phyloP scores from a whole-genome alignment of 2,797 vertebrate genomes.

The Myotis pilosus region DNA sequence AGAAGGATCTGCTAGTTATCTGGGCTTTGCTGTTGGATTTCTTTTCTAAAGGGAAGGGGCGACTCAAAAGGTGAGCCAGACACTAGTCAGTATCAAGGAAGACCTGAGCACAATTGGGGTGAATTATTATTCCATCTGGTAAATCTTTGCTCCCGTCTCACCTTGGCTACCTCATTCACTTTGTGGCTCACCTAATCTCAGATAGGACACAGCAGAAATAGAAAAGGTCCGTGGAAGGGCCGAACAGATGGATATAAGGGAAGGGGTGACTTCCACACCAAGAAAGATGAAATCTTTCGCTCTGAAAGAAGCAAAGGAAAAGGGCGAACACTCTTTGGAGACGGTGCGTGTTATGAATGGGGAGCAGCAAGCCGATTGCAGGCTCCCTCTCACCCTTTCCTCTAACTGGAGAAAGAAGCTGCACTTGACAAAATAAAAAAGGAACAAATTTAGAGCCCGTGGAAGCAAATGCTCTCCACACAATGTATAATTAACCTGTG shows the following conservation, averaged over 20 bases:
- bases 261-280: not conserved
- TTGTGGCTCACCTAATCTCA: not conserved
- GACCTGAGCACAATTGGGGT: not conserved
- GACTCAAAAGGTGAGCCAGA: not conserved
- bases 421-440: constrained; percentile 76
- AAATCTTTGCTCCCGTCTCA: not conserved
- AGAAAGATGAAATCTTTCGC: constrained; percentile 38
- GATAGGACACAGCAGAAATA: constrained; percentile 36
- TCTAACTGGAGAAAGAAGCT: constrained; percentile 46
- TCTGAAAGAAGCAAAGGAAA: constrained; percentile 17
- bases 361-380: constrained; percentile 33
- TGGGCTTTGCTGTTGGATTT: not conserved
- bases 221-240: constrained; percentile 59
- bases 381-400: constrained; percentile 55
- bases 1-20: constrained; percentile 7
- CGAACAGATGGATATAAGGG: constrained; percentile 39
- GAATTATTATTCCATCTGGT: not conserved
- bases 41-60: constrained; percentile 25
- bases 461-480: constrained; percentile 71
- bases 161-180: constrained; percentile 7
- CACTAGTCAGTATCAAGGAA: not conserved
- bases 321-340: not conserved
- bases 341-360: constrained; percentile 45
- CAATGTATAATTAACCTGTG: constrained; percentile 77
- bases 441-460: constrained; percentile 70